Percentiles rank a stretch among this genome's conserved stretches.
These are phyloP conservation scores for Natator depressus DNA, from an alignment of 2,113 vertebrate species.

Conservation along the genomic window DNA sequence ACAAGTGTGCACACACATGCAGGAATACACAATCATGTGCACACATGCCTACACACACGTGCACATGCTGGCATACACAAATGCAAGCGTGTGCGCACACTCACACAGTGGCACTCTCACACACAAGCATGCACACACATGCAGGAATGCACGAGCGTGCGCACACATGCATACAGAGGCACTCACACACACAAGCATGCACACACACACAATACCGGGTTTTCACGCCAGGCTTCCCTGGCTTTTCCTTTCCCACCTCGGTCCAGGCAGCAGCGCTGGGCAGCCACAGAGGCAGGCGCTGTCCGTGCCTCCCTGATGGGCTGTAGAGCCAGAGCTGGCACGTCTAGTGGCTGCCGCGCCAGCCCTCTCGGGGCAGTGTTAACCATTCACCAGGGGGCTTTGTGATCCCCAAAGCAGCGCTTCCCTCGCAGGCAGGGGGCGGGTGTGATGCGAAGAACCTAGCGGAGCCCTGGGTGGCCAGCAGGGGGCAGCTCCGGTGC, in stretches of 20 bases:
- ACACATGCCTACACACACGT: not conserved
- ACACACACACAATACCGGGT: not conserved
- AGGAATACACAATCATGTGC: accelerated
- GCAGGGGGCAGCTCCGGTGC: not conserved
- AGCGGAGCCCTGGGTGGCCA: accelerated
- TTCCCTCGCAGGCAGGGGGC: not conserved
- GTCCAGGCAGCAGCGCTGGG: not conserved
- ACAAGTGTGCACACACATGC: accelerated
- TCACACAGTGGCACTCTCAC: no score
- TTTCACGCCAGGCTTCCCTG: accelerated
- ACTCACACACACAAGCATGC: accelerated
- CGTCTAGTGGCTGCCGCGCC: not conserved
- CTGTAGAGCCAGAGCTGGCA: not conserved
- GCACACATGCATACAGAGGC: not conserved
- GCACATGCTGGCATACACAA: no score
- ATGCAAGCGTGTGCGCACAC: accelerated
- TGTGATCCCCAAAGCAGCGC: not conserved
- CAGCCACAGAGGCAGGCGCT: conserved; percentile 40
- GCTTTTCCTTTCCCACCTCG: not conserved
- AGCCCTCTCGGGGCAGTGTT: not conserved
- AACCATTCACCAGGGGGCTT: not conserved
- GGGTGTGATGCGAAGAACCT: accelerated
- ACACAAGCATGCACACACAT: not conserved
- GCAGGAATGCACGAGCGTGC: accelerated
- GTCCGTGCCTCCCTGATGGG: not conserved